Base-by-base conservation (phyloP, 2,797 vertebrate genomes). In the Syngnathus acus region DNA sequence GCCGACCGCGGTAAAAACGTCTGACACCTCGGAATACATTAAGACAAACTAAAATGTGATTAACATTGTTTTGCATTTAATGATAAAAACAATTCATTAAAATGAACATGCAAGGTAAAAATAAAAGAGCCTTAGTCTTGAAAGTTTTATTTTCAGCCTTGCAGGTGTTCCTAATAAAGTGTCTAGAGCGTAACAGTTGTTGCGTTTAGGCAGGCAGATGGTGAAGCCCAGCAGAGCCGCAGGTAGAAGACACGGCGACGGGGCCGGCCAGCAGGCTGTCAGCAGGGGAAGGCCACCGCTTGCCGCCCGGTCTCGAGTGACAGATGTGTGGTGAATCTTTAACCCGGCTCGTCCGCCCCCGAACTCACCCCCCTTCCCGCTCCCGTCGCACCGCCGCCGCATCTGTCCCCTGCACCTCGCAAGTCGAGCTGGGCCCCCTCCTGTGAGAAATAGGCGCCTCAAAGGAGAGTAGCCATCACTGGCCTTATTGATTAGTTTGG, bases 301-400 rank as follows among this genome's bases (percentile, higher is more conserved):
- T 80, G 81, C 78, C 61, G 82, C 69, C 77, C 71, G 50, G 60
- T 82, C 82, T 76, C 62, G 79, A 86, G 82, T 79, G 85, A 89
- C 92, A 93, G 91, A 91, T 92, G 91, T 91, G 88, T 84, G 86
- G 89, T 90, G 90, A 93, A 90, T 91, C 85, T 89, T 91, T 90
- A 91, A 89, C 89, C 87, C 80, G 69, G 69, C 79, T 76, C 66
- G 61, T 79, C 85, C 86, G 82, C 85, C 82, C 63, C 45, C 45
- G 23, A 47, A 62, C 2, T 11, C 8, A 3, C 43, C 42, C 40
- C 42, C 23, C n/a, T 6, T 1, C 17, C 40, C 40, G 2, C 61
- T 6, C 1, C 19, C 1, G 4, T 19, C 3, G 39, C 38, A 23
- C 40, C 42, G 2, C 23, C 38, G 7, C 11, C 37, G 19, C 63